Percentiles rank a stretch among this genome's conserved stretches.
These are phyloP conservation scores for Lepus oiostolus DNA, from an alignment of 2,797 vertebrate species.

Conservation along the genomic window DNA sequence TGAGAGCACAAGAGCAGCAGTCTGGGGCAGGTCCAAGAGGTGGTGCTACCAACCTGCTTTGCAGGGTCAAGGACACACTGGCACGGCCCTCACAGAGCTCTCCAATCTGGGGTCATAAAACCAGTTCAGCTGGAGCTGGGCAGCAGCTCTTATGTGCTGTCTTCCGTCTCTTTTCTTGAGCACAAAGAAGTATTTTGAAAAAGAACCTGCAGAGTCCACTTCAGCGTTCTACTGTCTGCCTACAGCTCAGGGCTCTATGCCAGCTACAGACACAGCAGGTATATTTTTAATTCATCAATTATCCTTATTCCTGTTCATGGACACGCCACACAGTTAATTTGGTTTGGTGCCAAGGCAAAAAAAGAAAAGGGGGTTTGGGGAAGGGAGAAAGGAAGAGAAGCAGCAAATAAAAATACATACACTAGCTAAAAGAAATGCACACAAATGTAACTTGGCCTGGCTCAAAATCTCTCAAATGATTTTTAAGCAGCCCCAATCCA, in stretches of 20 bases:
- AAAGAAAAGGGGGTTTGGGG: neutral
- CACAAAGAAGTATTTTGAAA: conserved; percentile 17
- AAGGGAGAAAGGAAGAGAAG: no score
- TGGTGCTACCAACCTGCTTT: neutral
- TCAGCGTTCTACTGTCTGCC: neutral
- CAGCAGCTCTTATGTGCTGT: neutral
- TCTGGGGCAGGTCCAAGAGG: neutral
- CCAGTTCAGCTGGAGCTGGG: neutral
- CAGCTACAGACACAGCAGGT: conserved; percentile 53
- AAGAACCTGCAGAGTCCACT: conserved; percentile 18
- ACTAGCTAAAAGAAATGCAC: conserved; percentile 54
- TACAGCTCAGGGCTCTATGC: neutral
- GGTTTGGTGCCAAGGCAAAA: conserved; percentile 46
- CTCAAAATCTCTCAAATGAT: conserved; percentile 39
- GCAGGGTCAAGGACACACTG: neutral
- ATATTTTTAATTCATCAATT: conserved; percentile 70
- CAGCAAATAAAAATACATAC: neutral
- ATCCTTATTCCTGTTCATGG: conserved; percentile 55
- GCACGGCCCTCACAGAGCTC: neutral
- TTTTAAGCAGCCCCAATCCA: neutral
- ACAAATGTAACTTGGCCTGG: conserved; percentile 49
- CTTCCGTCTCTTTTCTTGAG: neutral
- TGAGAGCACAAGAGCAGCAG: neutral
- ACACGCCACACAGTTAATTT: conserved; percentile 42
- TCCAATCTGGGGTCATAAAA: neutral